These are phyloP conservation scores for Habroteleia sp. DNA, from an alignment of 2,888 invertebrate species.

Conservation along the genomic window DNA sequence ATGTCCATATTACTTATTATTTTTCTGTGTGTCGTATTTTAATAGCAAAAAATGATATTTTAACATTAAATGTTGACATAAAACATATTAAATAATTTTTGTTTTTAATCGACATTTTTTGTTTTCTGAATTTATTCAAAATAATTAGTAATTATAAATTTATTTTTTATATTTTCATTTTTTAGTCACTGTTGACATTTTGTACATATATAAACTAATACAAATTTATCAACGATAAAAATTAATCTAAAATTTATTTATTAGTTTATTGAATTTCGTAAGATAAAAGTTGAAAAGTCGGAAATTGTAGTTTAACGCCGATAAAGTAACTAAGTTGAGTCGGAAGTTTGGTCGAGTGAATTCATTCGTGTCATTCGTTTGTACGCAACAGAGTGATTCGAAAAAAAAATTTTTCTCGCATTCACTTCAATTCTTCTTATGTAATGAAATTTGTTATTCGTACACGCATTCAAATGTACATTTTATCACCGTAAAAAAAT, in stretches of 20 bases:
- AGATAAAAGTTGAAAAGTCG: slow-evolving; percentile 37
- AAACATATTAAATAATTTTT: no score
- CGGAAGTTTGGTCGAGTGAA: slow-evolving; percentile 37
- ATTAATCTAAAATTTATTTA: not conserved
- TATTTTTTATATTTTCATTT: no score
- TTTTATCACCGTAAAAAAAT: not conserved
- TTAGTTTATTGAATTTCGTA: not conserved
- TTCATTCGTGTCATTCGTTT: slow-evolving; percentile 41
- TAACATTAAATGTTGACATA: no score
- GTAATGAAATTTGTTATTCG: slow-evolving; percentile 14
- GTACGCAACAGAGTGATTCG: slow-evolving; percentile 22
- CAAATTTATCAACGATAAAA: no score
- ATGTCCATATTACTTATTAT: no score
- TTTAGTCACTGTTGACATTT: no score
- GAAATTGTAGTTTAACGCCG: slow-evolving; percentile 41
- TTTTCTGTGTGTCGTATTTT: no score
- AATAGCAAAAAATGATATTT: no score
- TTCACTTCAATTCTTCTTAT: slow-evolving; percentile 17
- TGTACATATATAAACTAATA: no score
- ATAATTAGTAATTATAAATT: no score
- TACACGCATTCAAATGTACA: slow-evolving; percentile 2
- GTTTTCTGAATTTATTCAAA: no score
- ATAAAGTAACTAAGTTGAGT: slow-evolving; percentile 30
- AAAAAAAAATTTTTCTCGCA: slow-evolving; percentile 16
- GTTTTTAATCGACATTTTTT: no score